These are phyloP conservation scores for Papilio polytes DNA, from an alignment of 1,140 invertebrate genomes.

Conservation along the genomic window DNA sequence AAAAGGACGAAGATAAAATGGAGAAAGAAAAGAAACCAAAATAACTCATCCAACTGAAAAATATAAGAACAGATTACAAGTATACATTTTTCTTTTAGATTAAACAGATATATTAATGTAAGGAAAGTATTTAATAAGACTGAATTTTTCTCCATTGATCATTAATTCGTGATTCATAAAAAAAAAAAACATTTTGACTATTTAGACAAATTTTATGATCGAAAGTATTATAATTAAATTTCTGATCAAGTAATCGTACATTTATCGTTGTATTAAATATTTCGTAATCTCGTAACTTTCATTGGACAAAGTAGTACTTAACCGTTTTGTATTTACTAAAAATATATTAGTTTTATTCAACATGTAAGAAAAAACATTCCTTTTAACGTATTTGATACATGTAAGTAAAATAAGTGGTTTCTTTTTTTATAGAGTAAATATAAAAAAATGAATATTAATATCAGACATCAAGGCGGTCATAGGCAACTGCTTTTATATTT, in stretches of 20 bases:
- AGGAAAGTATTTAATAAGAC: slow-evolving; percentile 72
- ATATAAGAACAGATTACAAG: not conserved
- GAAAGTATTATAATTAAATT: not conserved
- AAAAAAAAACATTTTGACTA: not conserved
- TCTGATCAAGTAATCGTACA: not conserved
- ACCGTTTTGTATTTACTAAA: not conserved
- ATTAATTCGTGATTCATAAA: slow-evolving; percentile 15
- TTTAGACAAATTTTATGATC: slow-evolving; percentile 1
- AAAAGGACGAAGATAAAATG: slow-evolving; percentile 74
- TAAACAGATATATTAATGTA: slow-evolving; percentile 40
- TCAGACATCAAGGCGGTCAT: not conserved
- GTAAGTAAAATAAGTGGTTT: not conserved
- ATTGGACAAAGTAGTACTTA: slow-evolving; percentile 23
- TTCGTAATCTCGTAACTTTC: slow-evolving; percentile 6
- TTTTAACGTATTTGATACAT: slow-evolving; percentile 4
- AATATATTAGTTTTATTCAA: not conserved
- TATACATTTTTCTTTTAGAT: slow-evolving; percentile 44
- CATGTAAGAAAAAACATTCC: slow-evolving; percentile 5
- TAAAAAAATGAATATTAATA: not conserved
- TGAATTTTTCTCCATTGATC: slow-evolving; percentile 72
- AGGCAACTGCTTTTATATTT: too few species aligned
- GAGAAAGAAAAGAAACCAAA: slow-evolving; percentile 74
- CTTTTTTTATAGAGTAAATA: not conserved
- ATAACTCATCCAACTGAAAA: slow-evolving; percentile 42
- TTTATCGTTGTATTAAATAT: slow-evolving; percentile 3